Base-by-base conservation (phyloP, 2,797 vertebrate genomes). In the Sebastes oblongus region DNA sequence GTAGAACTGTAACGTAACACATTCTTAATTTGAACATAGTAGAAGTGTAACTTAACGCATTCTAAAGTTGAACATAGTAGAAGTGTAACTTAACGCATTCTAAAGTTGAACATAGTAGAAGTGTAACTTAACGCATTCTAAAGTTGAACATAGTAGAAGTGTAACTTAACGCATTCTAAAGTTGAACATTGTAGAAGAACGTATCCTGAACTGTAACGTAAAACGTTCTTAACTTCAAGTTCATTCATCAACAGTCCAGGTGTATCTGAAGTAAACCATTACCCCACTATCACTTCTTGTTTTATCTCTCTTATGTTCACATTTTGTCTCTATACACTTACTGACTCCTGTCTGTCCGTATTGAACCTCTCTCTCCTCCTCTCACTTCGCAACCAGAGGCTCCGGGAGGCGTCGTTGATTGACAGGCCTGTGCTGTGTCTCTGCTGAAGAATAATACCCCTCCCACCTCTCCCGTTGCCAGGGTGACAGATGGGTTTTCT, bases 401-500 rank as follows among this genome's bases (percentile, higher is more conserved):
- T 85, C 25, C 82, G 34, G 85, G 77, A 89, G 82, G 83, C 34
- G 2, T 27, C 1, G 1, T 86, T 86, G 91, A 93, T 78, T 91
- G 91, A 92, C 92, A 87, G 77, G 69, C 78, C 80, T 73, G 66
- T 65, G 42, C 70, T 84, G 76, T 32, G 64, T 89, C 77, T 84
- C 85, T 6, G 36, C 76, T 83, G 82, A 84, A 83, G 81, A 84
- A 82, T 87, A 80, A 83, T 66, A 69, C 77, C 79, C 80, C 85
- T 86, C 83, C 87, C 76, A 82, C 85, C 66, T 81, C 67, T 79
- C 64, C 70, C 66, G 92, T 93, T 93, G 89, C 93, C 89, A 91
- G 59, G 92, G 92, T 93, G 94, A 95, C 91, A 89, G 89, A 94
- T 92, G 91, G 84, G 86, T 84, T 92, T 92, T 88, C 88, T 87